Percentiles rank a stretch among this genome's conserved stretches.
phyloP scores from a whole-genome alignment of 2,888 invertebrate genomes.

The Melanotus villosus region DNA sequence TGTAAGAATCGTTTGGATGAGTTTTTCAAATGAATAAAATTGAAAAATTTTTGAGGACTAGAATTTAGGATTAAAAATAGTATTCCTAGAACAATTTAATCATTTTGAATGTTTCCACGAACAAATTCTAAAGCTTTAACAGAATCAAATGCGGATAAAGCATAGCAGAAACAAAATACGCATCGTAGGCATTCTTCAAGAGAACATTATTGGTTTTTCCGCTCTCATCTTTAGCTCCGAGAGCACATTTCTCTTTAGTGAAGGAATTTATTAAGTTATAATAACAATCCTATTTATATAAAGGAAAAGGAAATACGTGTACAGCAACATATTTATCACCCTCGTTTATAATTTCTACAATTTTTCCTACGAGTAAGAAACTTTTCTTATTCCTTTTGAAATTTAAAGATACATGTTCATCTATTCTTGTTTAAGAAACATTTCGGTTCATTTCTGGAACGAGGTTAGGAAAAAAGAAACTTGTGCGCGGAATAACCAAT shows the following conservation, averaged over 20 bases:
- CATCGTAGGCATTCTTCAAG: constrained; percentile 4
- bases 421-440: constrained; percentile 23
- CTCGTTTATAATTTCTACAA: not conserved
- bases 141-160: not conserved
- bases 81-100: too few species aligned
- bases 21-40: too few species aligned
- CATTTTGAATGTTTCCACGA: too few species aligned
- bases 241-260: not conserved
- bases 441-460: constrained; percentile 14
- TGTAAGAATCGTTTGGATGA: too few species aligned
- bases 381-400: constrained; percentile 2
- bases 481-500: constrained; percentile 7
- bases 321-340: constrained; percentile 13
- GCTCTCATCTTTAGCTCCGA: not conserved
- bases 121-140: too few species aligned
- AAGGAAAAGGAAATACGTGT: constrained; percentile 7
- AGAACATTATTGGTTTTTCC: constrained; percentile 12
- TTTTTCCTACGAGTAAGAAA: not conserved
- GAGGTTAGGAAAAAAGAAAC: constrained; percentile 15
- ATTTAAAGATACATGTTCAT: constrained; percentile 12
- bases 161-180: constrained; percentile 1
- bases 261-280: constrained; percentile 23
- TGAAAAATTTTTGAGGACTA: too few species aligned
- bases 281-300: constrained; percentile 13
- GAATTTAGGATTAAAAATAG: too few species aligned